Percentiles rank a stretch among this genome's conserved stretches.
These are phyloP conservation scores for Drosophila pallidifrons DNA, from an alignment of 1,140 invertebrate species.

Conservation along the genomic window DNA sequence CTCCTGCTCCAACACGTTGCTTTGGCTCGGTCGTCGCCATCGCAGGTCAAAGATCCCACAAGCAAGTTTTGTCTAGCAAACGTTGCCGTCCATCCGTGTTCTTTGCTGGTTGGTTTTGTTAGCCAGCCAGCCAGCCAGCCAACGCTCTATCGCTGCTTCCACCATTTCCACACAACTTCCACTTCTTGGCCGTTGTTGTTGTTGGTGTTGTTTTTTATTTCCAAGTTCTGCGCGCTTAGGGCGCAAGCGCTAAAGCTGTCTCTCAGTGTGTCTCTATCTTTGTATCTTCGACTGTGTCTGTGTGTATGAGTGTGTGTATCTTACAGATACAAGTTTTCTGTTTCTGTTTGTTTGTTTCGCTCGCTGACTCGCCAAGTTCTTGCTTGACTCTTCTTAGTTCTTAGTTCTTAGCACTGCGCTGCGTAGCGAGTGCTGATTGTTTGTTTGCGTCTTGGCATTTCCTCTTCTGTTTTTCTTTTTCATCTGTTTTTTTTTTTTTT, in stretches of 20 bases:
- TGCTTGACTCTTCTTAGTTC: constrained; percentile 16
- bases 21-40: constrained; percentile 71
- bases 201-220: constrained; percentile 17
- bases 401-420: background rate
- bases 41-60: constrained; percentile 81
- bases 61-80: constrained; percentile 80
- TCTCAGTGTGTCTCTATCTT: constrained; percentile 51
- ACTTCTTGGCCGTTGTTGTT: constrained; percentile 17
- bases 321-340: constrained; percentile 52
- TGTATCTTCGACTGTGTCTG: constrained; percentile 26
- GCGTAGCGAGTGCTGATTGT: constrained; percentile 52
- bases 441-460: constrained; percentile 62
- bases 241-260: constrained; percentile 48
- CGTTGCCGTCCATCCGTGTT: constrained; percentile 37
- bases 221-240: constrained; percentile 51
- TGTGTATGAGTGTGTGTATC: constrained; percentile 42
- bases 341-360: constrained; percentile 78
- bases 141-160: constrained; percentile 50
- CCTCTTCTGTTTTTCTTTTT: constrained; percentile 29
- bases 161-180: constrained; percentile 66
- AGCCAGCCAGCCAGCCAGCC: constrained; percentile 26
- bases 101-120: constrained; percentile 43
- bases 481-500: background rate
- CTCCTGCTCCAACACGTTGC: constrained; percentile 65
- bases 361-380: constrained; percentile 66